Conservation (phyloP, 2,797 vertebrate genomes). For the Acrossocheilus fasciatus region DNA sequence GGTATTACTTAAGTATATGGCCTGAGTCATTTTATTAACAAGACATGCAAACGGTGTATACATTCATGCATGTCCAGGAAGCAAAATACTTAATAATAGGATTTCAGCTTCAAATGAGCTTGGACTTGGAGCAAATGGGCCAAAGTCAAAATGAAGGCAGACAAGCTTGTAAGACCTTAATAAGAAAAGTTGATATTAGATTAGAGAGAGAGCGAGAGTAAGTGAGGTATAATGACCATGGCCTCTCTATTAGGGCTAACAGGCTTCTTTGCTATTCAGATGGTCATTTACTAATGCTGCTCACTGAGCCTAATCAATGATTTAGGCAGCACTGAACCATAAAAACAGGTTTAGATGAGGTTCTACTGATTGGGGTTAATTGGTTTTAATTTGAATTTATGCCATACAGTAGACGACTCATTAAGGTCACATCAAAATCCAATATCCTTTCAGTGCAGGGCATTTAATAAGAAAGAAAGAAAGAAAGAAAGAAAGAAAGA, state of each 20-base stretch:
- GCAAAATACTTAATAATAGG: conserved; percentile 78
- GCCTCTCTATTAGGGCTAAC: conserved; percentile 83
- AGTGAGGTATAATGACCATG: conserved; percentile 75
- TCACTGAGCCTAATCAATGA: conserved; percentile 93
- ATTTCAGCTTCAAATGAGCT: conserved; percentile 77
- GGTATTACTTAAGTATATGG: conserved; percentile 4
- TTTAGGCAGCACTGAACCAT: conserved; percentile 91
- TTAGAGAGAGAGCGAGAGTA: conserved; percentile 65
- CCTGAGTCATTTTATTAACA: conserved; percentile 68
- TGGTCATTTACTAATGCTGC: conserved; percentile 91
- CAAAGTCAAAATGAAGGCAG: conserved; percentile 79
- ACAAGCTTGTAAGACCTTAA: conserved; percentile 75
- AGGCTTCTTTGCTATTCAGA: conserved; percentile 86
- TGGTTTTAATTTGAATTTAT: conserved; percentile 98
- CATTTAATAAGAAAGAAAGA: conserved; percentile 73
- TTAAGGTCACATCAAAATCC: conserved; percentile 85
- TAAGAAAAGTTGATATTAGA: conserved; percentile 80
- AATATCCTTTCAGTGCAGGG: conserved; percentile 83
- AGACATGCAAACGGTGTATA: conserved; percentile 73
- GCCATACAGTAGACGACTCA: conserved; percentile 88
- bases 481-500: conserved; percentile 26
- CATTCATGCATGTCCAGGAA: conserved; percentile 72
- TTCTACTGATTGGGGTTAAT: conserved; percentile 98
- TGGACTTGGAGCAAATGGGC: conserved; percentile 78
- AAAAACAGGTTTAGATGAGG: conserved; percentile 92